These are phyloP conservation scores for Drosophila mettleri DNA, from an alignment of 2,888 invertebrate genomes.

Conservation along the genomic window DNA sequence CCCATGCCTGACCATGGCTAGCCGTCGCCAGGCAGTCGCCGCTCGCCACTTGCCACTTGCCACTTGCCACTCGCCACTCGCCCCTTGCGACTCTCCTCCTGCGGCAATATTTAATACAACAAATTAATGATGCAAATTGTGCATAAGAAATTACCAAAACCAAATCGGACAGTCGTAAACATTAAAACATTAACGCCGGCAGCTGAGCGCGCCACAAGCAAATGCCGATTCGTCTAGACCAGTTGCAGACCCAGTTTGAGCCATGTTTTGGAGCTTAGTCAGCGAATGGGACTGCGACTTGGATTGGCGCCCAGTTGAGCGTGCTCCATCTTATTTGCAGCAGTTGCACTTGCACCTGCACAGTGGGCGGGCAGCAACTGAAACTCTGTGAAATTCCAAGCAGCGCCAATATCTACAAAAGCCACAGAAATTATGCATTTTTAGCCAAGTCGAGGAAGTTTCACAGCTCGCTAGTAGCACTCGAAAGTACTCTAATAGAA, in stretches of 20 bases:
- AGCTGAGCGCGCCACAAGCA: slow-evolving; percentile 15
- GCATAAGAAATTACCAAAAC: slow-evolving; percentile 33
- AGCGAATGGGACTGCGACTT: slow-evolving; percentile 20
- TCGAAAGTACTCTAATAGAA: background rate
- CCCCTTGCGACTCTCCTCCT: slow-evolving; percentile 7
- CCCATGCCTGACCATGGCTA: slow-evolving; percentile 9
- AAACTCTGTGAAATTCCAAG: slow-evolving; percentile 1
- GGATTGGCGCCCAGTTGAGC: slow-evolving; percentile 12
- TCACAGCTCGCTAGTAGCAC: background rate
- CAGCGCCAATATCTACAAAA: background rate
- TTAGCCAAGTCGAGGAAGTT: background rate
- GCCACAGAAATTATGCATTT: background rate
- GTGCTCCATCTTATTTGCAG: background rate
- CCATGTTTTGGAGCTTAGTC: slow-evolving; percentile 39
- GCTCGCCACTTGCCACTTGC: background rate
- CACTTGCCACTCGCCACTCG: slow-evolving; percentile 1
- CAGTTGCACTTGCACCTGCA: slow-evolving; percentile 24
- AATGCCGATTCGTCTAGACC: slow-evolving; percentile 43
- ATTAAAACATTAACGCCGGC: slow-evolving; percentile 13
- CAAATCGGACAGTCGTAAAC: slow-evolving; percentile 21
- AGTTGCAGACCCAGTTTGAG: slow-evolving; percentile 21
- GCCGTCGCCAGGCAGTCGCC: slow-evolving; percentile 2
- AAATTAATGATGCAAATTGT: slow-evolving; percentile 68
- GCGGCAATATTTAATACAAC: slow-evolving; percentile 20
- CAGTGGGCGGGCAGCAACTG: slow-evolving; percentile 18